Percentiles rank a stretch among this genome's conserved stretches.
These are phyloP conservation scores for Pitangus sulphuratus DNA, from an alignment of 2,797 vertebrate genomes.

Conservation along the genomic window DNA sequence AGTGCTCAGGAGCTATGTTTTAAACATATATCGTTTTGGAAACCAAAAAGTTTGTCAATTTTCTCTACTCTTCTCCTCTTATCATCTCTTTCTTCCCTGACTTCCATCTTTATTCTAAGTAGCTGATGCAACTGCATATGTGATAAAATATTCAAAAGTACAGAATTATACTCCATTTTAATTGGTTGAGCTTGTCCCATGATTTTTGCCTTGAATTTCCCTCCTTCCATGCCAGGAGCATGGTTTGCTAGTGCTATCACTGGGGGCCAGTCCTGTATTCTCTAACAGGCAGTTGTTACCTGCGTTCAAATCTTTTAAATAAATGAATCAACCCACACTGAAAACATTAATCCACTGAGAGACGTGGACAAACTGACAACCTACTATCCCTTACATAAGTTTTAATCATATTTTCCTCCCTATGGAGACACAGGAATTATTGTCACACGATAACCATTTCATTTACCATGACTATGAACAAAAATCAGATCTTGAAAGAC, in stretches of 20 bases:
- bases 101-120: neutral
- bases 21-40: neutral
- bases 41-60: neutral
- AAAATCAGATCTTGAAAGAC: neutral
- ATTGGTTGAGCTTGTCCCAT: neutral
- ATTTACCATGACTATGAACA: neutral
- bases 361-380: neutral
- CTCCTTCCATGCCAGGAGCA: neutral
- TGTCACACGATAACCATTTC: neutral
- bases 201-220: neutral
- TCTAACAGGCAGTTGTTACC: neutral
- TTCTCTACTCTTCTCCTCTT: neutral
- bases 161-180: neutral
- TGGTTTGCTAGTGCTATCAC: neutral
- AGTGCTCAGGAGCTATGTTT: neutral
- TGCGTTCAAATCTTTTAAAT: neutral
- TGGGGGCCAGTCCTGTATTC: neutral
- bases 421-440: neutral
- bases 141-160: neutral
- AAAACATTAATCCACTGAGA: neutral
- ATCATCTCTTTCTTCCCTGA: neutral
- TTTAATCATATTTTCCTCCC: neutral
- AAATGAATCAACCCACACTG: neutral
- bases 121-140: neutral
- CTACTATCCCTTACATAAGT: neutral